phyloP scores from a whole-genome alignment of 2,797 vertebrate species.

The Adelosebastes latens region DNA sequence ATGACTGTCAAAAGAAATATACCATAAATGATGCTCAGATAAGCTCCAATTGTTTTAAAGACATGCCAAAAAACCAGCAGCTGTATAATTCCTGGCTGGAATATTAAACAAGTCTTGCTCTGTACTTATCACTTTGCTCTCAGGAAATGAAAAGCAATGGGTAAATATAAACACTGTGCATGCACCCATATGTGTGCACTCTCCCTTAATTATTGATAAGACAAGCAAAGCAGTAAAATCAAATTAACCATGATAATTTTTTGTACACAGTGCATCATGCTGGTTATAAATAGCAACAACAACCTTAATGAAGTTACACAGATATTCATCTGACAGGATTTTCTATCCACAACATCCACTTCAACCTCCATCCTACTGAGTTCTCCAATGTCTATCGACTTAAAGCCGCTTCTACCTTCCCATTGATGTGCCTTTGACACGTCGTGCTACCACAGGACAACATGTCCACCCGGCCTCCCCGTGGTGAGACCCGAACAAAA shows the following conservation, averaged over 20 bases:
- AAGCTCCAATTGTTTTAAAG: not conserved
- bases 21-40: not conserved
- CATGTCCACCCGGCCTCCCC: conserved; percentile 3
- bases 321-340: conserved; percentile 26
- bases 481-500: conserved; percentile 9
- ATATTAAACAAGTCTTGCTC: conserved; percentile 48
- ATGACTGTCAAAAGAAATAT: not conserved
- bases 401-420: not conserved
- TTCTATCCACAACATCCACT: conserved; percentile 13
- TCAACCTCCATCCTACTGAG: not conserved
- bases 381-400: not conserved
- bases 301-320: conserved; percentile 29
- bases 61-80: conserved; percentile 4
- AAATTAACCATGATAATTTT: conserved; percentile 50
- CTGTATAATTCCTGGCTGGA: conserved; percentile 24
- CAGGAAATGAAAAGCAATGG: conserved; percentile 67
- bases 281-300: conserved; percentile 40
- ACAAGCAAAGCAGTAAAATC: conserved; percentile 44
- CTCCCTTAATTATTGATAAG: conserved; percentile 27
- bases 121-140: conserved; percentile 9
- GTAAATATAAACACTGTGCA: conserved; percentile 49
- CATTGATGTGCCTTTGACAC: conserved; percentile 19
- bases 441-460: not conserved
- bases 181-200: not conserved
- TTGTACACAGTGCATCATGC: conserved; percentile 13